Percentiles rank a stretch among this genome's conserved stretches.
Conservation (phyloP, 2,797 vertebrate species). For the Oreortyx pictus region DNA sequence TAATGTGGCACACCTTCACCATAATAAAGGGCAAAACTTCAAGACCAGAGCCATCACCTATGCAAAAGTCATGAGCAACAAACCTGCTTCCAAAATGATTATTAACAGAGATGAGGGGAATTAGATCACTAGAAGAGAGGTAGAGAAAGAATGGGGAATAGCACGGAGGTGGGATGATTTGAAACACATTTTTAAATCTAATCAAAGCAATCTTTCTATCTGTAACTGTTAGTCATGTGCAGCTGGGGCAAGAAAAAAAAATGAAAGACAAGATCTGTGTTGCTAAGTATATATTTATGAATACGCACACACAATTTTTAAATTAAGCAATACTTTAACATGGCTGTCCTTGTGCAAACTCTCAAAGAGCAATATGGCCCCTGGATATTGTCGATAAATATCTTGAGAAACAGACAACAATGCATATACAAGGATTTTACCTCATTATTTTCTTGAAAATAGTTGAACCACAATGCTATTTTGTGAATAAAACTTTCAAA, state of each 20-base stretch:
- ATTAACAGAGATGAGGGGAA: neutral
- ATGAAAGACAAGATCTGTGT: neutral
- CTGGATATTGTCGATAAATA: neutral
- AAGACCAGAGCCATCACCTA: neutral
- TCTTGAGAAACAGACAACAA: neutral
- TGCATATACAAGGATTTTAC: neutral
- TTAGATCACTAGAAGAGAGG: neutral
- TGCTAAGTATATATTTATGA: neutral
- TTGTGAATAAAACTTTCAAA: conserved; percentile 50
- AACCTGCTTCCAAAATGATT: neutral
- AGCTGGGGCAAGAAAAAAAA: neutral
- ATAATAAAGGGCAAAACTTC: neutral
- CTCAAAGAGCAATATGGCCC: neutral
- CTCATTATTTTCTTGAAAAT: conserved; percentile 37
- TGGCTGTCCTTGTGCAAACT: neutral
- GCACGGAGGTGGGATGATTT: rapidly evolving
- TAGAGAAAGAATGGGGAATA: neutral
- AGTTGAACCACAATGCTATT: neutral
- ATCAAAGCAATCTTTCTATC: neutral
- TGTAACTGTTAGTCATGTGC: neutral
- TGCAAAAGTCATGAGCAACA: neutral
- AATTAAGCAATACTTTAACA: neutral
- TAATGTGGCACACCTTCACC: neutral
- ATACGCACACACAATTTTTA: neutral
- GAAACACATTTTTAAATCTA: neutral